Percentiles rank a stretch among this genome's conserved stretches.
phyloP scores from a whole-genome alignment of 2,888 invertebrate species.

The Eristalinus aeneus region DNA sequence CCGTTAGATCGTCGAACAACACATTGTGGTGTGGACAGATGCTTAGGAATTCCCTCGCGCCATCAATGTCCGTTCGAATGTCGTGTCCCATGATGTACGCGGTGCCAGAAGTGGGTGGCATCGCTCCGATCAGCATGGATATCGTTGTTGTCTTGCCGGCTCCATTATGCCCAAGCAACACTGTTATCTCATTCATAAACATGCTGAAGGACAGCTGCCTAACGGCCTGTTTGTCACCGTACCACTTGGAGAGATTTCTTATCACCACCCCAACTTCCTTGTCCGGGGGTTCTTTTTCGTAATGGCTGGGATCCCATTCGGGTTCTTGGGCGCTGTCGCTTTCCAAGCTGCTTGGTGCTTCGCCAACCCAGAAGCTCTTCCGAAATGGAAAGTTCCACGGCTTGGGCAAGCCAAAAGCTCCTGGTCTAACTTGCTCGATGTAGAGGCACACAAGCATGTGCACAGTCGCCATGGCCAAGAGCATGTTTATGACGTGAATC shows the following conservation, averaged over 20 bases:
- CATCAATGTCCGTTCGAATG: conserved; percentile 83
- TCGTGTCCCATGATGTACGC: conserved; percentile 87
- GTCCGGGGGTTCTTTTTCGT: conserved; percentile 81
- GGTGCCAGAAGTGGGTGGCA: conserved; percentile 85
- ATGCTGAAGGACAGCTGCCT: conserved; percentile 86
- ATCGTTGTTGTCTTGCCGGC: conserved; percentile 93
- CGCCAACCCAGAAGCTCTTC: conserved; percentile 82
- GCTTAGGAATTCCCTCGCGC: conserved; percentile 86
- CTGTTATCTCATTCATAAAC: conserved; percentile 85
- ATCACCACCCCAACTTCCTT: conserved; percentile 81
- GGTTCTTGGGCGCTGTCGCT: conserved; percentile 80
- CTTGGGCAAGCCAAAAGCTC: conserved; percentile 89
- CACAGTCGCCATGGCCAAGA: conserved; percentile 78
- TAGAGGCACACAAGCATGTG: conserved; percentile 90
- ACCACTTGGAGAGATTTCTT: conserved; percentile 84
- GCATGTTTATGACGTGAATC: conserved; percentile 82
- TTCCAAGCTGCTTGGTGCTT: conserved; percentile 82
- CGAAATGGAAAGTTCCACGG: conserved; percentile 90
- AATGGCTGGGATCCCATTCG: conserved; percentile 80
- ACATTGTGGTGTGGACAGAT: conserved; percentile 90
- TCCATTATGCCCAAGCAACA: conserved; percentile 85
- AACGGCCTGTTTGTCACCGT: conserved; percentile 81
- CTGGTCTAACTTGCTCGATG: conserved; percentile 90
- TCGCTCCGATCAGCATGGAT: conserved; percentile 92
- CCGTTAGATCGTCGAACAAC: conserved; percentile 84